phyloP scores from a whole-genome alignment of 2,888 invertebrate genomes.

The Drosophila falleni region DNA sequence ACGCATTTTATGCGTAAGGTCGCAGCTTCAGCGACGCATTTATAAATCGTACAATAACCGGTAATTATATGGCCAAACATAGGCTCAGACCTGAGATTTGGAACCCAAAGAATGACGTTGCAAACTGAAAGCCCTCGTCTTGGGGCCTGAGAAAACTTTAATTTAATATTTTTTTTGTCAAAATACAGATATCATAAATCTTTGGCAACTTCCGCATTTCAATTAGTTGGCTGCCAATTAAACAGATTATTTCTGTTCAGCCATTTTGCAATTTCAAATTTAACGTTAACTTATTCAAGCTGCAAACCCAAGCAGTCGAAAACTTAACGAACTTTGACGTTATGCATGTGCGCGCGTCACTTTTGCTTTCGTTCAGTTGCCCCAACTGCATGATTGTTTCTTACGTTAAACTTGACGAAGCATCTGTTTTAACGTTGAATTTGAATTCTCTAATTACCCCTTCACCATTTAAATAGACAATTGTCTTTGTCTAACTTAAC shows the following conservation, averaged over 20 bases:
- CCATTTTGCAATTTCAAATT: slow-evolving; percentile 24
- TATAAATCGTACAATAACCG: slow-evolving; percentile 64
- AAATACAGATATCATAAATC: slow-evolving; percentile 64
- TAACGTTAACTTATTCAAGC: slow-evolving; percentile 36
- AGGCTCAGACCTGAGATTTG: slow-evolving; percentile 20
- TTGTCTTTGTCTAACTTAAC: background rate
- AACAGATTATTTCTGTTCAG: slow-evolving; percentile 24
- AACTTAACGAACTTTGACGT: slow-evolving; percentile 24
- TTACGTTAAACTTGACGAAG: background rate
- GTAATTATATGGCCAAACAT: slow-evolving; percentile 60
- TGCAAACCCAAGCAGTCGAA: slow-evolving; percentile 49
- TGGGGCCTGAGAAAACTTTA: slow-evolving; percentile 61
- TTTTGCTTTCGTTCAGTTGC: slow-evolving; percentile 56
- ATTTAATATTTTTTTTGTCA: background rate
- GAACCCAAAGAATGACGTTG: slow-evolving; percentile 63
- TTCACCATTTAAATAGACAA: background rate
- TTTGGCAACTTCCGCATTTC: slow-evolving; percentile 71
- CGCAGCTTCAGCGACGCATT: slow-evolving; percentile 67
- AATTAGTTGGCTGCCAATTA: slow-evolving; percentile 49
- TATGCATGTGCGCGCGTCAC: slow-evolving; percentile 38
- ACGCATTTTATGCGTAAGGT: slow-evolving; percentile 78
- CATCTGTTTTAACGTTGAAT: background rate
- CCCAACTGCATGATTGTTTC: slow-evolving; percentile 4
- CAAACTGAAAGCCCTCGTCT: slow-evolving; percentile 42
- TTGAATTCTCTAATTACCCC: slow-evolving; percentile 7